Evolutionary conservation across 2,888 invertebrate species (phyloP).

Genomic region (Uropetala carovei): DNA sequence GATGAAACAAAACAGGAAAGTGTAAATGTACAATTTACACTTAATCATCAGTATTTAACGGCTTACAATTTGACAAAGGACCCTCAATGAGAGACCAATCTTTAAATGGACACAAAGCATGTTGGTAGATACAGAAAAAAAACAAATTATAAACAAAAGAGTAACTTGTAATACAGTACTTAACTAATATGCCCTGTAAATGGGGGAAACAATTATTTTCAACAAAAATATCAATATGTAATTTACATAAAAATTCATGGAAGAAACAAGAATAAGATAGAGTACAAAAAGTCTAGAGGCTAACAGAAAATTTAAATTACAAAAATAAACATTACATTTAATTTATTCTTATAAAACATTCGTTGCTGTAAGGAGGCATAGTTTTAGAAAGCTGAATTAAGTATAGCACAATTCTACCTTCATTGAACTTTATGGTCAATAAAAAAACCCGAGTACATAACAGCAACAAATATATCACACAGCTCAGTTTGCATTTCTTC

Average conservation of each 20-base stretch:
- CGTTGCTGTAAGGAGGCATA: neutral
- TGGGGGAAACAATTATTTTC: neutral
- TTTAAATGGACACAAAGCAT: neutral
- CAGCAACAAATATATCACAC: conserved; percentile 17
- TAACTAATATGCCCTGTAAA: neutral
- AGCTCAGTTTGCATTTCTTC: neutral
- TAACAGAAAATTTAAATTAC: neutral
- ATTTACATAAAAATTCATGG: too few relatives aligned
- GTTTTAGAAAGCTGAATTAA: neutral
- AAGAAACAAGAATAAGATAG: neutral
- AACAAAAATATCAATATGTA: neutral
- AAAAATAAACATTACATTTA: neutral
- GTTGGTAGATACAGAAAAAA: neutral
- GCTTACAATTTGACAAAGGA: neutral
- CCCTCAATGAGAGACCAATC: neutral
- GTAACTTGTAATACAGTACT: too few relatives aligned
- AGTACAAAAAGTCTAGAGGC: neutral
- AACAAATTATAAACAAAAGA: neutral
- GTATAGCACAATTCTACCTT: neutral
- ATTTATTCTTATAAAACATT: neutral
- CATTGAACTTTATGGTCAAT: neutral
- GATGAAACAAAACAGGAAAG: neutral
- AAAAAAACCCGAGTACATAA: neutral
- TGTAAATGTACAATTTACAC: too few relatives aligned
- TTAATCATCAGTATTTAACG: too few relatives aligned